Evolutionary conservation across 1,140 invertebrate species (phyloP).

Genomic region (Idris sp.): DNA sequence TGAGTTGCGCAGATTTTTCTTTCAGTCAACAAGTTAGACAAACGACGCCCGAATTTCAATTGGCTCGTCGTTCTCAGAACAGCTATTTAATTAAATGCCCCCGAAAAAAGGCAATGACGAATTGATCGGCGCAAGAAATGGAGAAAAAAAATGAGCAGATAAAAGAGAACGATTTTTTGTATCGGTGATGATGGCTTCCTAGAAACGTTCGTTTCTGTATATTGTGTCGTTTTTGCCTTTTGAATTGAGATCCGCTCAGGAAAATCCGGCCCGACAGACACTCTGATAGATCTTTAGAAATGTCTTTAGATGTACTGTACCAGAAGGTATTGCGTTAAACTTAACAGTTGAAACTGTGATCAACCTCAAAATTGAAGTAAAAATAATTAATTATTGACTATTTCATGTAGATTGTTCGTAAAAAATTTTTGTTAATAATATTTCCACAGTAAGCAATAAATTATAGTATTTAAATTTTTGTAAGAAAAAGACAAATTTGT

Average conservation of each 20-base stretch:
- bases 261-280: constrained; percentile 11
- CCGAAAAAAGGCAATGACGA: constrained; percentile 1
- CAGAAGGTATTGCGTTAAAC: too few species aligned
- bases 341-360: too few species aligned
- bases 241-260: neutral
- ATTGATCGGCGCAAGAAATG: constrained; percentile 6
- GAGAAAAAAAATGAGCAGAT: neutral
- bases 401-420: too few species aligned
- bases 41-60: constrained; percentile 7
- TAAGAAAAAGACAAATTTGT: too few species aligned
- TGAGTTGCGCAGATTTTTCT: neutral
- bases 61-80: neutral
- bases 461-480: too few species aligned
- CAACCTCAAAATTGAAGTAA: too few species aligned
- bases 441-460: too few species aligned
- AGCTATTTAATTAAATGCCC: neutral
- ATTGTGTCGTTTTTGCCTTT: neutral
- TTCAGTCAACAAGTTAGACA: neutral
- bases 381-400: too few species aligned
- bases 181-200: neutral
- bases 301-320: too few species aligned
- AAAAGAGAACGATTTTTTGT: neutral
- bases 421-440: too few species aligned
- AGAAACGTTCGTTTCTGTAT: too few species aligned
- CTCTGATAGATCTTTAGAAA: too few species aligned